Evolutionary conservation across 1,140 invertebrate species (phyloP).

Genomic region (Drosophila ironensis): DNA sequence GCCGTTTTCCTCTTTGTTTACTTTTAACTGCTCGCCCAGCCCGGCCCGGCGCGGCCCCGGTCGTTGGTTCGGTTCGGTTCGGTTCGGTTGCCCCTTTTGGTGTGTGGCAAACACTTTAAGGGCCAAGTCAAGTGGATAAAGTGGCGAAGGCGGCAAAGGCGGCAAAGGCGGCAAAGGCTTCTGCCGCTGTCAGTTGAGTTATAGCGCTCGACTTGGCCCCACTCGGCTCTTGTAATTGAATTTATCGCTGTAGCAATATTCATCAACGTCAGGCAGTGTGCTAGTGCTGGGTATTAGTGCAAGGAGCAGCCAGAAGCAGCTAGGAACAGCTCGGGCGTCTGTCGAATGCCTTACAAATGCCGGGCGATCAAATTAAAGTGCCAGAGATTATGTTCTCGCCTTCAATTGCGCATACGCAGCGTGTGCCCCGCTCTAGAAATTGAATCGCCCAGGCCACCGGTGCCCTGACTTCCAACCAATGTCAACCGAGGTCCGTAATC

Average conservation of each 20-base stretch:
- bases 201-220: slow-evolving; percentile 49
- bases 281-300: background rate
- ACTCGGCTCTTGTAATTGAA: slow-evolving; percentile 64
- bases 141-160: slow-evolving; percentile 44
- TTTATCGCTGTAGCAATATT: slow-evolving; percentile 71
- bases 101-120: slow-evolving; percentile 51
- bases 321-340: slow-evolving; percentile 1
- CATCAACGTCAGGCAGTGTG: slow-evolving; percentile 58
- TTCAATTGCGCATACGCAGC: slow-evolving; percentile 71
- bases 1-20: slow-evolving; percentile 28
- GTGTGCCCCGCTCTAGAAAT: slow-evolving; percentile 30
- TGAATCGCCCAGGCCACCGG: slow-evolving; percentile 21
- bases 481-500: slow-evolving; percentile 7
- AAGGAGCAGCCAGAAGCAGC: background rate
- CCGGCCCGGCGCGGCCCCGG: too few relatives aligned
- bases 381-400: slow-evolving; percentile 52
- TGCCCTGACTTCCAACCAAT: too few relatives aligned
- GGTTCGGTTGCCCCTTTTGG: slow-evolving; percentile 31
- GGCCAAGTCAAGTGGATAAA: slow-evolving; percentile 53
- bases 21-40: slow-evolving; percentile 38
- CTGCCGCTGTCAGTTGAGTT: slow-evolving; percentile 51
- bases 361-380: slow-evolving; percentile 51
- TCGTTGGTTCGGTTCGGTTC: background rate
- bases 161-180: slow-evolving; percentile 45
- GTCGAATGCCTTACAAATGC: slow-evolving; percentile 51